Percentiles rank a stretch among this genome's conserved stretches.
Evolutionary conservation across 2,113 vertebrate species (phyloP).

Genomic region (Phyllopteryx taeniolatus): DNA sequence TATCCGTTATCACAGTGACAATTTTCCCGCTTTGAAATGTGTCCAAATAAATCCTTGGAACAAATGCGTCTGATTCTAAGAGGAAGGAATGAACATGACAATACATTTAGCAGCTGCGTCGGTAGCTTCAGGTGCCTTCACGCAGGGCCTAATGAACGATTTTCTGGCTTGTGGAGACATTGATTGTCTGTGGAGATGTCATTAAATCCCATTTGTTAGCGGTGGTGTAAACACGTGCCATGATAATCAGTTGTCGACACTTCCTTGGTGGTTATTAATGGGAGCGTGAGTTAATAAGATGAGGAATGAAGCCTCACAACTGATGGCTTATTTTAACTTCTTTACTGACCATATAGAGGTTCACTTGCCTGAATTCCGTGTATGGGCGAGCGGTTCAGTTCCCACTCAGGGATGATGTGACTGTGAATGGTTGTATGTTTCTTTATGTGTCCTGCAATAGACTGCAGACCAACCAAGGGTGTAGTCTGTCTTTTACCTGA

Average conservation of each 20-base stretch:
- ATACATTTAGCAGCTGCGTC: background rate
- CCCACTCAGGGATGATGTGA: background rate
- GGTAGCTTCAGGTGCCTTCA: background rate
- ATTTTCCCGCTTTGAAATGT: constrained; percentile 10
- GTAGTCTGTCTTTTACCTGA: background rate
- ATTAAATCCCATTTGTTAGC: constrained; percentile 3
- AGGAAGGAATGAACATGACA: background rate
- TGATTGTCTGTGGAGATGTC: background rate
- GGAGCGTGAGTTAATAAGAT: constrained; percentile 8
- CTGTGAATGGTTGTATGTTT: background rate
- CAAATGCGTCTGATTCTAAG: background rate
- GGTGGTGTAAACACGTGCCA: constrained; percentile 11
- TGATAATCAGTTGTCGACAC: constrained; percentile 3
- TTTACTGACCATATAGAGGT: background rate
- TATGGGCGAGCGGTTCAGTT: background rate
- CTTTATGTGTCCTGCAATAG: background rate
- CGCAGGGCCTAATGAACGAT: constrained; percentile 2
- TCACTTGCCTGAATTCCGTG: background rate
- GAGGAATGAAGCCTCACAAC: constrained; percentile 15
- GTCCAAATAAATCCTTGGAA: constrained; percentile 6
- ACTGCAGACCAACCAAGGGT: background rate
- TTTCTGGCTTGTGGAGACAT: background rate
- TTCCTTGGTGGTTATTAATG: constrained; percentile 14
- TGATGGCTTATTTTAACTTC: background rate
- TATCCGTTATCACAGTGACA: background rate